A percentile compares a stretch with the other conserved stretches of the same genome.
phyloP scores from a whole-genome alignment of 2,113 vertebrate genomes.

The Cebidichthys violaceus region DNA sequence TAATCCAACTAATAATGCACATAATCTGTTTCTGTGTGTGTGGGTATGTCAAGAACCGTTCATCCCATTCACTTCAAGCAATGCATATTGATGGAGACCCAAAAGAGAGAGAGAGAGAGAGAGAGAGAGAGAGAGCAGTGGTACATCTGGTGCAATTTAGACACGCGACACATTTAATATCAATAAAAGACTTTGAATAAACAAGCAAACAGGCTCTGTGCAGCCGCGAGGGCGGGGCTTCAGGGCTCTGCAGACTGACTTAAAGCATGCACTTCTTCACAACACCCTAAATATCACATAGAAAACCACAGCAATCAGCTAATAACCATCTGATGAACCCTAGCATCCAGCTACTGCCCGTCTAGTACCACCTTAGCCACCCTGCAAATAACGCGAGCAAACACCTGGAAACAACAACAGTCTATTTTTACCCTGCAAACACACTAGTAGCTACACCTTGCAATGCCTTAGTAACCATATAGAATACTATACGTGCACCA shows the following conservation, averaged over 20 bases:
- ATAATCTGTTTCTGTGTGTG: background rate
- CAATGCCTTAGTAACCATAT: background rate
- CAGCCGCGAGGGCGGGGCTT: background rate
- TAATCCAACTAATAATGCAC: background rate
- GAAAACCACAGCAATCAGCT: background rate
- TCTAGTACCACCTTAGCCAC: background rate
- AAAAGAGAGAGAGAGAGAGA: too few relatives aligned
- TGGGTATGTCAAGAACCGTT: background rate
- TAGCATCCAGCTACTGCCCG: background rate
- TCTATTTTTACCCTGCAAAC: background rate
- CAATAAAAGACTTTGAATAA: background rate
- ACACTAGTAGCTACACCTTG: background rate
- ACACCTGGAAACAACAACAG: background rate
- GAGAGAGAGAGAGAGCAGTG: background rate
- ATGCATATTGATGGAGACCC: background rate
- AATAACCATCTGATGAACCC: background rate
- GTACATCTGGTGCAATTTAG: background rate
- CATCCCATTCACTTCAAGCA: background rate
- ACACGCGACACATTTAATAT: background rate
- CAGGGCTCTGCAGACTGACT: too few relatives aligned
- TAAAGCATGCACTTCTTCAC: too few relatives aligned
- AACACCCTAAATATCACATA: background rate
- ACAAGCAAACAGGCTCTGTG: background rate
- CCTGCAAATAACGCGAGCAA: background rate
- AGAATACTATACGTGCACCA: background rate